A percentile compares a stretch with the other conserved stretches of the same genome.
phyloP scores from a whole-genome alignment of 2,888 invertebrate genomes.

The Latrodectus elegans region DNA sequence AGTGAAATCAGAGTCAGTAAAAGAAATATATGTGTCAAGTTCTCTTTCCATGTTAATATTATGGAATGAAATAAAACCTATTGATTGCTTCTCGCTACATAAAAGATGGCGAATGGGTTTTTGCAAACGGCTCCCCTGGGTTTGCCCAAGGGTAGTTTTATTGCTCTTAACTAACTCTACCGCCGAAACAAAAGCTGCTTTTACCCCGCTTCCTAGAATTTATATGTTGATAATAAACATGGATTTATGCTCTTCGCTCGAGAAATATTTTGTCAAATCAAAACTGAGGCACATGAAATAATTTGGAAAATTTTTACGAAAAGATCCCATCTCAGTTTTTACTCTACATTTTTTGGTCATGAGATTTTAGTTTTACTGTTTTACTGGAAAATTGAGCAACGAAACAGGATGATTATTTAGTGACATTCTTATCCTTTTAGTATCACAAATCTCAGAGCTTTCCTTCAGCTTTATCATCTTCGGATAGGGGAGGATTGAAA shows the following conservation, averaged over 20 bases:
- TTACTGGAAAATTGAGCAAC: not conserved
- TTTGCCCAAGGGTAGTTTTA: slow-evolving; percentile 60
- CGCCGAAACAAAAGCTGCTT: slow-evolving; percentile 47
- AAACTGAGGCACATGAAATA: slow-evolving; percentile 52
- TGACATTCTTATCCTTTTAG: too few relatives aligned
- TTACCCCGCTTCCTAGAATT: slow-evolving; percentile 62
- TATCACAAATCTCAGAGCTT: too few relatives aligned
- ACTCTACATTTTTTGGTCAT: not conserved
- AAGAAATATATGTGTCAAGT: slow-evolving; percentile 57
- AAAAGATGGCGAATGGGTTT: slow-evolving; percentile 69
- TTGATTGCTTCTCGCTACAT: slow-evolving; percentile 68
- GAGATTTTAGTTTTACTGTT: not conserved
- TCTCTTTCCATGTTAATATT: slow-evolving; percentile 58
- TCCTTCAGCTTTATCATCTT: too few relatives aligned
- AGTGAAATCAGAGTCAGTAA: slow-evolving; percentile 35
- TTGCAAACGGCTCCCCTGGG: slow-evolving; percentile 60
- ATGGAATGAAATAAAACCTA: slow-evolving; percentile 68
- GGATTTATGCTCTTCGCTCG: slow-evolving; percentile 63
- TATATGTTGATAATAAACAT: slow-evolving; percentile 69
- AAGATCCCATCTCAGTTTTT: not conserved
- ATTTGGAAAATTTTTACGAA: slow-evolving; percentile 50
- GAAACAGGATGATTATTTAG: not conserved
- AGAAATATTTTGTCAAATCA: slow-evolving; percentile 68
- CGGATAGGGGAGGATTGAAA: too few relatives aligned
- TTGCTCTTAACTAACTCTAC: slow-evolving; percentile 66